Evolutionary conservation across 2,797 vertebrate genomes (phyloP).

Genomic region (Tragopan temminckii): DNA sequence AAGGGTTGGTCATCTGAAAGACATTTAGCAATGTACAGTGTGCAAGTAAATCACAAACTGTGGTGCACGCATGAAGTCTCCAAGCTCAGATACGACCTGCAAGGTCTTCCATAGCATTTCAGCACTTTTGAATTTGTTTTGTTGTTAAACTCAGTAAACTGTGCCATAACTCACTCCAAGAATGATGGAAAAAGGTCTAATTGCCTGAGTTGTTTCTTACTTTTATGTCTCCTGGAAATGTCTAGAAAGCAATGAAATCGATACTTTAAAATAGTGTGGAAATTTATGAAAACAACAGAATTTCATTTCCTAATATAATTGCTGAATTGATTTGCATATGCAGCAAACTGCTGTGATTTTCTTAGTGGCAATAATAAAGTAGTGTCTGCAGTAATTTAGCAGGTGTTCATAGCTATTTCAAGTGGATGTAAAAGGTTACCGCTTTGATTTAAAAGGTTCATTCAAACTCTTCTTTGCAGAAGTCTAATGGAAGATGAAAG

Average conservation of each 20-base stretch:
- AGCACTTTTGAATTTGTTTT: not conserved
- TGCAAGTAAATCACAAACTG: not conserved
- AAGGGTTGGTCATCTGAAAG: not conserved
- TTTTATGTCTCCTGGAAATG: conserved; percentile 27
- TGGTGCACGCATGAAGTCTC: not conserved
- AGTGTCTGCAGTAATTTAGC: conserved; percentile 61
- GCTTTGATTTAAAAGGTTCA: conserved; percentile 63
- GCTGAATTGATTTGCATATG: conserved; percentile 28
- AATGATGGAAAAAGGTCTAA: not conserved
- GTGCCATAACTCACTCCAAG: not conserved
- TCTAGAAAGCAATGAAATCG: conserved; percentile 43
- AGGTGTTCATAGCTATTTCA: conserved; percentile 59
- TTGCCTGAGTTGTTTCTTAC: not conserved
- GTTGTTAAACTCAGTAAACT: not conserved
- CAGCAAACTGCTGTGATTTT: conserved; percentile 49
- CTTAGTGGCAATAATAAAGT: conserved; percentile 52
- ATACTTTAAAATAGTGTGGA: not conserved
- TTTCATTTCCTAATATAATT: conserved; percentile 52
- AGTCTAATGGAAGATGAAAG: conserved; percentile 56
- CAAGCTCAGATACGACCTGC: not conserved
- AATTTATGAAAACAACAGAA: conserved; percentile 57
- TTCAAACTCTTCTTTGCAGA: conserved; percentile 47
- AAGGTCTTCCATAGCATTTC: not conserved
- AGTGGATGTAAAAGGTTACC: conserved; percentile 57
- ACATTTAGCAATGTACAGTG: not conserved